A percentile compares a stretch with the other conserved stretches of the same genome.
phyloP scores from a whole-genome alignment of 2,888 invertebrate genomes.

The Latheticus oryzae region DNA sequence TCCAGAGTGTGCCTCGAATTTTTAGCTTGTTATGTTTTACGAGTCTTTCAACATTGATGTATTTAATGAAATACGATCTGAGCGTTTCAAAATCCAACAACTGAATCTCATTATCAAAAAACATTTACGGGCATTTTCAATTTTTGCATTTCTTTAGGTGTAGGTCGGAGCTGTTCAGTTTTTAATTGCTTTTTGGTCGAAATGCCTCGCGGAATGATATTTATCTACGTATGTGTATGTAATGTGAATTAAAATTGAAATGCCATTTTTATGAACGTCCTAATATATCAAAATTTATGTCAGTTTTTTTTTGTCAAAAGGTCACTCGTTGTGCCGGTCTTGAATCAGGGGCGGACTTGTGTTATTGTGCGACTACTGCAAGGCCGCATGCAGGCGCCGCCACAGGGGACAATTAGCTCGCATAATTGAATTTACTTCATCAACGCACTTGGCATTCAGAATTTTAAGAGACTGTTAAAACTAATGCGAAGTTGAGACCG shows the following conservation, averaged over 20 bases:
- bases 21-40: constrained; percentile 47
- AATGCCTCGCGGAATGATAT: constrained; percentile 26
- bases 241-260: constrained; percentile 33
- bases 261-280: constrained; percentile 33
- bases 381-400: constrained; percentile 30
- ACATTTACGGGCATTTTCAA: constrained; percentile 7
- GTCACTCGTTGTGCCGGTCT: constrained; percentile 24
- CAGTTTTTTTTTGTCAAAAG: constrained; percentile 32
- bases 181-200: constrained; percentile 30
- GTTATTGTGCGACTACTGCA: constrained; percentile 17
- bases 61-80: constrained; percentile 14
- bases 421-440: constrained; percentile 33
- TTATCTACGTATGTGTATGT: constrained; percentile 32
- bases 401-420: constrained; percentile 26
- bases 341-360: constrained; percentile 33
- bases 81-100: not conserved
- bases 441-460: constrained; percentile 11
- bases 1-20: constrained; percentile 44
- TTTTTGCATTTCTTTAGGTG: constrained; percentile 9
- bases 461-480: constrained; percentile 13
- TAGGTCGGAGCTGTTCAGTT: not conserved
- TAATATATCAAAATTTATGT: constrained; percentile 33
- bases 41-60: constrained; percentile 29
- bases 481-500: too few relatives aligned
- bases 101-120: constrained; percentile 9